Evolutionary conservation across 2,797 vertebrate genomes (phyloP), one percentile per base, ranked within the genome.

Genomic region (Sebastolobus alascanus): DNA sequence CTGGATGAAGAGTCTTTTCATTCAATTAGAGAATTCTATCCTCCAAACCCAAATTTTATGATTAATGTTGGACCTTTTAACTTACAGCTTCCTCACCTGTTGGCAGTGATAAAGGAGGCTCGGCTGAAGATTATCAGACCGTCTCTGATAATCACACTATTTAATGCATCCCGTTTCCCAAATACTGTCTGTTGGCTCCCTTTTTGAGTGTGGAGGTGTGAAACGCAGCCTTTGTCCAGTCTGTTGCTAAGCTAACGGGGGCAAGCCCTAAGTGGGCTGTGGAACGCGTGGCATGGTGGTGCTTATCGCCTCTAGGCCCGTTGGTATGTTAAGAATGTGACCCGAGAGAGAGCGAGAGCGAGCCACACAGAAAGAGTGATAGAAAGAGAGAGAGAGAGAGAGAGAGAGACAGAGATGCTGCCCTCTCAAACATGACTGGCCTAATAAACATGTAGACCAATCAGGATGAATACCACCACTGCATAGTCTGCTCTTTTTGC

Each of bases 261-360:
- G 85, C 87, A 82, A 91, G 90, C 81, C 81, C 90, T 83, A 89
- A 94, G 91, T 91, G 91, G 92, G 91, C 91, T 87, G 86, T 92
- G 94, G 92, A 94, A 94, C 93, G 92, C 27, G 79, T 93, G 94
- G 91, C 94, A 91, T 82, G 87, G 86, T 58, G 87, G 84, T 84
- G 91, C 93, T 93, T 93, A 94, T 93, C 88, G 88, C 93, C 92
- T 90, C 90, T 73, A 78, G 92, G 88, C 87, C 84, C 25, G 69
- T 50, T 75, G 92, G 90, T 87, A 94, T 94, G 92, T 84, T 67
- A 91, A 87, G 93, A 94, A 95, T 94, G 90, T 93, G 93, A 94
- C 92, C 92, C 78, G 72, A 59, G 83, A 89, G 69, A 74, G 84
- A 0, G 16, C 7, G 43, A 46, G 52, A 85, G 75, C 16, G 43